Percentiles rank a stretch among this genome's conserved stretches.
phyloP scores from a whole-genome alignment of 1,140 invertebrate species.

The Palaemon carinicauda region DNA sequence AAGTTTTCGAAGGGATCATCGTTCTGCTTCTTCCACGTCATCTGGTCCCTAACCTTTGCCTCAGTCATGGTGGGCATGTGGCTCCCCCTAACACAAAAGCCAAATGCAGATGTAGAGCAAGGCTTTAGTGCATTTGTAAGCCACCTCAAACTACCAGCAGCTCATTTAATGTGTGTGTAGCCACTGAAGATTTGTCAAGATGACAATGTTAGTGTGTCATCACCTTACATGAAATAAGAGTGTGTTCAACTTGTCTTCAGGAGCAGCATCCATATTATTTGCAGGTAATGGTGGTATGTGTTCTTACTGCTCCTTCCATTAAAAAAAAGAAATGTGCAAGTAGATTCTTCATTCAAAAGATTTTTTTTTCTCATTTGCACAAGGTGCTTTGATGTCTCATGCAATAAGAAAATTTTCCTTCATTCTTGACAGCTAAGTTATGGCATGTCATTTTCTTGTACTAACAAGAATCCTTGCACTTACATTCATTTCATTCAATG shows the following conservation, averaged over 20 bases:
- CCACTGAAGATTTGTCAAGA: not conserved
- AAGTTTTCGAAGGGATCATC: conserved; percentile 46
- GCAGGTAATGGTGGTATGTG: conserved; percentile 27
- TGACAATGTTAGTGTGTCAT: not conserved
- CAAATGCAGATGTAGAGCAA: not conserved
- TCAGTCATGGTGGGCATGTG: not conserved
- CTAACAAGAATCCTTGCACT: too few relatives aligned
- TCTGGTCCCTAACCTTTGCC: conserved; percentile 36
- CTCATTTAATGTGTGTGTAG: conserved; percentile 21
- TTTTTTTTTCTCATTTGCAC: conserved; percentile 27
- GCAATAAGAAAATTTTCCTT: too few relatives aligned
- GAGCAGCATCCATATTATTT: conserved; percentile 22
- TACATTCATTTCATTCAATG: too few relatives aligned
- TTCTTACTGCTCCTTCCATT: conserved; percentile 40
- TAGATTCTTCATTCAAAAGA: conserved; percentile 25
- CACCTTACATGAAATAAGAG: not conserved
- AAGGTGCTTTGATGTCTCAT: not conserved
- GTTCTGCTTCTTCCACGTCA: conserved; percentile 21
- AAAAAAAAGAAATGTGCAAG: conserved; percentile 18
- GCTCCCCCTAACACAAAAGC: not conserved
- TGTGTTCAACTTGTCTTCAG: not conserved
- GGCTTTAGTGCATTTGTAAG: not conserved
- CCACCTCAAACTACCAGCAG: conserved; percentile 27
- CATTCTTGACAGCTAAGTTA: too few relatives aligned
- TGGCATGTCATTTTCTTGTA: too few relatives aligned